Evolutionary conservation across 1,140 invertebrate species (phyloP), one percentile per base, ranked within the genome.

Genomic region (Rhopalosiphum maidis): DNA sequence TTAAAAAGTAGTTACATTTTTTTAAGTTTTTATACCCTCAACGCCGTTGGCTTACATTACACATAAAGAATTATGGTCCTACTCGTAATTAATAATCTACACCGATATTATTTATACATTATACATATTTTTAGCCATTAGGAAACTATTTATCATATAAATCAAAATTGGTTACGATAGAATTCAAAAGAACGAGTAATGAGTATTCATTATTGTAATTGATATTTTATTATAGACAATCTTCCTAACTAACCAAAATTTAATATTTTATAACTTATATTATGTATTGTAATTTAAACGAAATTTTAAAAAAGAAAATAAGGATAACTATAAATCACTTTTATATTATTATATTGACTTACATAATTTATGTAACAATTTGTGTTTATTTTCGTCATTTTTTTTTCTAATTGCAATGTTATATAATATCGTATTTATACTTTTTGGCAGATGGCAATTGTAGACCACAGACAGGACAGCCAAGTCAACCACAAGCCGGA

Each of bases 391-490:
- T n/a, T 60, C 30, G 11, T 60, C 11, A 0, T 68, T 4, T 4
- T 60, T 60, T 60, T 68, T 68, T 77, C 30, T 0, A n/a, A 68
- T 68, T 68, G 25, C 11, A 18, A 60, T 23, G n/a, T 18, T 18
- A 77, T 77, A 77, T 85, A 23, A 41, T 30, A 25, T 85, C 23
- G 0, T 41, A 5, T 30, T 43, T 48, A 9, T 46, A 30, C 3
- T 30, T 46, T 21, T 0, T 82, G 37, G n/a, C 77, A 92, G 90
- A 83, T 51, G 68, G 90, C n/a, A n/a, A 92, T 43, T 82, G 90
- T 51, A 92, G 90, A 92, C 90, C 90, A 23, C 90, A 92, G 46
- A 41, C 90, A n/a, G 90, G 51, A 37, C 90, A 55, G 8, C 35
- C 90, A 15, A 83, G n/a, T 83, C 90, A 92, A 46, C 60, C 90